Base-by-base conservation (phyloP, 2,888 invertebrate genomes). In the Crematogaster levior region DNA sequence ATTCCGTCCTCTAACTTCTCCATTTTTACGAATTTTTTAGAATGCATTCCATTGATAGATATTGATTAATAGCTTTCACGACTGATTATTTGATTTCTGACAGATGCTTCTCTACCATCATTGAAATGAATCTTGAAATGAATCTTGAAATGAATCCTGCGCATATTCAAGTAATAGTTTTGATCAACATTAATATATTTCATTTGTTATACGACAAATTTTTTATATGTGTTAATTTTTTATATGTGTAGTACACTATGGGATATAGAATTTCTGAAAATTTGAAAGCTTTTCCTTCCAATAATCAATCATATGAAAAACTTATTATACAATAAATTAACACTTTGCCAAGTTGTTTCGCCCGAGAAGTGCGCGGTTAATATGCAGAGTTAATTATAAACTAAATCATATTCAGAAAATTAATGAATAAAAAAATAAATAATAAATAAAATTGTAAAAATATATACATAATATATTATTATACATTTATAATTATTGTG, bases 11-110 rank as follows among this genome's bases (percentile, higher is more conserved):
- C n/a, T n/a, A 15, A 9, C 0, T 21, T 74, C 37, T 72, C 58
- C 18, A 72, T 46, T 18, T 81, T 81, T 60, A 60, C 37, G 12
- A 74, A 72, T 30, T 63, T 65, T 5, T 63, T 61, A n/a, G 72
- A 61, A 56, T 73, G 34, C 85, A 81, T 73, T 37, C 3, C 3
- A 15, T 1, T 7, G 73, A 21, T 46, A 40, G 43, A 72, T 46
- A 34, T 48, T 24, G 46, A 74, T 61, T 46, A 74, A 18, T 15
- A 6, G 18, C 21, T 60, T 46, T 58, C 43, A 43, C 58, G 6
- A 30, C 12, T 58, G 21, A 60, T 73, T 34, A 40, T 53, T 24
- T 9, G 6, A 21, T 34, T 6, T n/a, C n/a, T n/a, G n/a, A n/a
- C n/a, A n/a, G n/a, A n/a, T n/a, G n/a, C n/a, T n/a, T n/a, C n/a